Evolutionary conservation across 2,888 invertebrate species (phyloP).

Genomic region (Drosophila barbarae): DNA sequence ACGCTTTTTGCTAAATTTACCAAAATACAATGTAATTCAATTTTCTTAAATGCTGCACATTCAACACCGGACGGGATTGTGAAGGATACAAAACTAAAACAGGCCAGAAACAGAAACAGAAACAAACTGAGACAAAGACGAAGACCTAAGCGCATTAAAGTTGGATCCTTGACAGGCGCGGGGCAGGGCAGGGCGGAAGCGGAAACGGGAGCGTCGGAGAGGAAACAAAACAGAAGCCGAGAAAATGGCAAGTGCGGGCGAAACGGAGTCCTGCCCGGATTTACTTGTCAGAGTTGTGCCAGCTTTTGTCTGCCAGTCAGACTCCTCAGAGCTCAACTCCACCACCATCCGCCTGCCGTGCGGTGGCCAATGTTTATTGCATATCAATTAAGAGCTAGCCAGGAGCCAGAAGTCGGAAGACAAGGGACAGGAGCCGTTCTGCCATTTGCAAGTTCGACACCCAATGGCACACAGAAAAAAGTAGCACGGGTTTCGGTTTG

Average conservation of each 20-base stretch:
- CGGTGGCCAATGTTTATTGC: constrained; percentile 67
- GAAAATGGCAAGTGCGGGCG: constrained; percentile 44
- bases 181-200: not conserved
- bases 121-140: constrained; percentile 19
- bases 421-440: constrained; percentile 1
- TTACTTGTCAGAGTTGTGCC: constrained; percentile 43
- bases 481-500: not conserved
- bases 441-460: constrained; percentile 31
- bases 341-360: constrained; percentile 50
- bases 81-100: constrained; percentile 7
- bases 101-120: constrained; percentile 7
- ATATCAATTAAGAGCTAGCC: constrained; percentile 60
- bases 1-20: constrained; percentile 45
- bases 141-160: constrained; percentile 66
- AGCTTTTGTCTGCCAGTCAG: constrained; percentile 35
- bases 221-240: constrained; percentile 46
- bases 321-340: constrained; percentile 14
- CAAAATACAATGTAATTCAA: constrained; percentile 60
- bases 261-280: constrained; percentile 35
- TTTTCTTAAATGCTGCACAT: constrained; percentile 52
- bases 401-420: constrained; percentile 14
- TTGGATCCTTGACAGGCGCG: constrained; percentile 51
- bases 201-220: constrained; percentile 29
- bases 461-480: constrained; percentile 14
- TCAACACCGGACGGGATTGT: constrained; percentile 16